A percentile compares a stretch with the other conserved stretches of the same genome.
Evolutionary conservation across 2,797 vertebrate species (phyloP).

Genomic region (Pelochelys cantorii): DNA sequence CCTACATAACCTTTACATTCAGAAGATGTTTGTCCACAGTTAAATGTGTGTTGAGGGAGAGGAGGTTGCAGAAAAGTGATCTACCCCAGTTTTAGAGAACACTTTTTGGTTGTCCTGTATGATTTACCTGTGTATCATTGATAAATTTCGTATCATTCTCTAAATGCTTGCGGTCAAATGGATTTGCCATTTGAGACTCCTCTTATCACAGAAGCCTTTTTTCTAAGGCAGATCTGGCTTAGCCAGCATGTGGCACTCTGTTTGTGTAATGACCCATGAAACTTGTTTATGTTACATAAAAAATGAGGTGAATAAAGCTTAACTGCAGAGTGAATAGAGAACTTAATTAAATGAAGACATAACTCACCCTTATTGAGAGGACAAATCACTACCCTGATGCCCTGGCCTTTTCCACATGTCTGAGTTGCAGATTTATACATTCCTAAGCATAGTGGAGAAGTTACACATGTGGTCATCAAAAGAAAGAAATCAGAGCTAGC

Average conservation of each 20-base stretch:
- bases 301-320: constrained; percentile 50
- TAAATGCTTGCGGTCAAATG: constrained; percentile 4
- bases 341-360: constrained; percentile 63
- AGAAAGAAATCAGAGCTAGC: neutral
- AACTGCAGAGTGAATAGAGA: constrained; percentile 49
- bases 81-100: neutral
- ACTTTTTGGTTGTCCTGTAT: neutral
- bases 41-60: neutral
- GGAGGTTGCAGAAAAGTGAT: neutral
- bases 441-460: neutral
- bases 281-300: constrained; percentile 64
- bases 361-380: constrained; percentile 53
- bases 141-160: constrained; percentile 6
- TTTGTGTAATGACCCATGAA: constrained; percentile 63
- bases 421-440: constrained; percentile 24
- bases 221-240: constrained; percentile 33
- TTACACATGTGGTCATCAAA: neutral
- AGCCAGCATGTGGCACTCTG: constrained; percentile 27
- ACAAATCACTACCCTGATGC: constrained; percentile 39
- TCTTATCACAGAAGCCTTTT: constrained; percentile 9
- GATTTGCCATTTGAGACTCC: constrained; percentile 45
- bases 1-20: neutral
- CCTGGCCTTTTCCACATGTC: constrained; percentile 29
- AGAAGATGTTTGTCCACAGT: neutral
- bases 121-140: neutral